phyloP scores from a whole-genome alignment of 2,888 invertebrate species.

The Rhamphomyia laevipes region DNA sequence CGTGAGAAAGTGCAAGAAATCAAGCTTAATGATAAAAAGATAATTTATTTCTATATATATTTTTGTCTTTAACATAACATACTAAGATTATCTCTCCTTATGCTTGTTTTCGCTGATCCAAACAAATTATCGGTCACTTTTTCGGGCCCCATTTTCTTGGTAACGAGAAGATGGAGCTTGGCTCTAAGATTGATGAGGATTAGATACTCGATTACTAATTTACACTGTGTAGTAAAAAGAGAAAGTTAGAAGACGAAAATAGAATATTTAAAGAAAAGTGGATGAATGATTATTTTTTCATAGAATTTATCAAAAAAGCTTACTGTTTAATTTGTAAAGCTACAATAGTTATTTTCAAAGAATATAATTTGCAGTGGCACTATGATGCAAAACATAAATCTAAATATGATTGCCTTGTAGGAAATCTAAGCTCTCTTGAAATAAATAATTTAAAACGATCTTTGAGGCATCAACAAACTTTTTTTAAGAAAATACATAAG shows the following conservation, averaged over 20 bases:
- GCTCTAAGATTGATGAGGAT: no score
- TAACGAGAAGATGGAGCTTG: no score
- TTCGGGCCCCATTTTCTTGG: no score
- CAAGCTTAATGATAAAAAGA: no score
- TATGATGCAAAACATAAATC: constrained; percentile 1
- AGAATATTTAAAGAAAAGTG: constrained; percentile 1
- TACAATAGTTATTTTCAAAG: constrained; percentile 3
- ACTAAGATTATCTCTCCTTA: no score
- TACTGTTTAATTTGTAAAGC: constrained; percentile 4
- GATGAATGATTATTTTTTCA: constrained; percentile 1
- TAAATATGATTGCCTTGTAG: constrained; percentile 3
- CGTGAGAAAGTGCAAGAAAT: no score
- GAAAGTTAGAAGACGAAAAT: neutral
- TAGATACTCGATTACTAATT: no score
- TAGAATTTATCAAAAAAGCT: constrained; percentile 3
- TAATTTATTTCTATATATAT: no score
- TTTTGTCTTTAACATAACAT: no score
- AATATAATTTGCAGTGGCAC: constrained; percentile 3
- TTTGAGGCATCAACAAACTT: constrained; percentile 1
- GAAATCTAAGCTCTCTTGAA: neutral
- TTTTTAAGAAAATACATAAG: constrained; percentile 3
- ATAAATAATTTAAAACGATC: neutral
- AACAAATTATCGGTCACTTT: no score
- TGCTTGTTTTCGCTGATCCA: no score
- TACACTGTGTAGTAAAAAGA: constrained; percentile 1